Evolutionary conservation across 2,797 vertebrate genomes (phyloP).

Genomic region (Stomatorhinus walkeri): DNA sequence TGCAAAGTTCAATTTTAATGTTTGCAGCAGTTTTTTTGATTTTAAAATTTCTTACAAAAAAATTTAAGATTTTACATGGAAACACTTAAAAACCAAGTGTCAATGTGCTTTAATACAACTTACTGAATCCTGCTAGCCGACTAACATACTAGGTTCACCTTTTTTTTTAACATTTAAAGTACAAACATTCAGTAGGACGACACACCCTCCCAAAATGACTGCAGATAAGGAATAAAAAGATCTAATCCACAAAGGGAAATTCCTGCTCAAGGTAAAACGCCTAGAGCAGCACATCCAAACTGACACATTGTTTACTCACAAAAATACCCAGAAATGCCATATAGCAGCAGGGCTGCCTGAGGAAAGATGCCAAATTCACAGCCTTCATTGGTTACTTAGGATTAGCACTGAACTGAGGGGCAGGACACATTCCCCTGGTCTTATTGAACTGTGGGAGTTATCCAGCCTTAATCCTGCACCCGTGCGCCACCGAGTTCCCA

Average conservation of each 20-base stretch:
- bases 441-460: background rate
- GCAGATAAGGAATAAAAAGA: background rate
- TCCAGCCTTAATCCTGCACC: background rate
- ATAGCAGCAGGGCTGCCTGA: background rate
- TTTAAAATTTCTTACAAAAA: conserved; percentile 25
- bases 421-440: background rate
- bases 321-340: background rate
- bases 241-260: background rate
- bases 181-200: conserved; percentile 18
- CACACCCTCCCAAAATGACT: background rate
- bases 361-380: background rate
- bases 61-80: conserved; percentile 8
- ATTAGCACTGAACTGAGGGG: background rate
- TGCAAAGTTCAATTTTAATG: conserved; percentile 7
- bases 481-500: background rate
- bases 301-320: background rate
- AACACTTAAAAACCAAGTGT: conserved; percentile 28
- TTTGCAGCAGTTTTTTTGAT: conserved; percentile 27
- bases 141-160: background rate
- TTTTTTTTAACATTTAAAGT: conserved; percentile 21
- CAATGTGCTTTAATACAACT: conserved; percentile 28
- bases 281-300: background rate
- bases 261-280: background rate
- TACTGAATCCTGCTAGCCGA: background rate
- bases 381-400: background rate